Conservation (phyloP, 1,140 invertebrate species). For the Trichonephila clavipes region DNA sequence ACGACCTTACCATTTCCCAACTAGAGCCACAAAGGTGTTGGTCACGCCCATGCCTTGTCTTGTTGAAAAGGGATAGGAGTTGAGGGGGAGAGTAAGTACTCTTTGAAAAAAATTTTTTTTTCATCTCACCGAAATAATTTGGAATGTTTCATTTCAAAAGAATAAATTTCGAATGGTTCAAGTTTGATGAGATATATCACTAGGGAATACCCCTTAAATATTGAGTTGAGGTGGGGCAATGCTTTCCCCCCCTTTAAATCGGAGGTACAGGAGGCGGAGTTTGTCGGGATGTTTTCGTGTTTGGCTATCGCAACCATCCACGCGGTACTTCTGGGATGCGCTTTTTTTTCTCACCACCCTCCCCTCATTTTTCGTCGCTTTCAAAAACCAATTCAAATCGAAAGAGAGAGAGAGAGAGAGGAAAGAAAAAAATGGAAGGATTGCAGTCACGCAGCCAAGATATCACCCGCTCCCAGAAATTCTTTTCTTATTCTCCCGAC, state of each 20-base stretch:
- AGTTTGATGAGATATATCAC: too few relatives aligned
- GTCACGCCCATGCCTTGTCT: too few relatives aligned
- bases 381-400: constrained; percentile 76
- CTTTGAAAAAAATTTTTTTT: too few relatives aligned
- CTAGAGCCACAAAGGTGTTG: too few relatives aligned
- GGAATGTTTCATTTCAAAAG: too few relatives aligned
- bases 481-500: constrained; percentile 76
- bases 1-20: too few relatives aligned
- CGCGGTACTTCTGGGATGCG: constrained; percentile 61
- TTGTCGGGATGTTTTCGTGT: constrained; percentile 60
- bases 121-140: too few relatives aligned
- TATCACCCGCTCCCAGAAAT: constrained; percentile 75
- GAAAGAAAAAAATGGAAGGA: constrained; percentile 6
- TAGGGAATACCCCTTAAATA: background rate
- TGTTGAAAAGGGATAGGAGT: too few relatives aligned
- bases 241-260: background rate
- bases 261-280: constrained; percentile 24
- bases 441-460: constrained; percentile 75
- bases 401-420: constrained; percentile 13
- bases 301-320: constrained; percentile 68
- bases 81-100: too few relatives aligned
- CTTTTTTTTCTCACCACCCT: constrained; percentile 46
- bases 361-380: constrained; percentile 74
- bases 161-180: too few relatives aligned
- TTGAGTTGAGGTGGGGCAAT: background rate